Percentiles rank a stretch among this genome's conserved stretches.
Conservation (phyloP, 2,888 invertebrate genomes). For the Protodeltote pygarga region DNA sequence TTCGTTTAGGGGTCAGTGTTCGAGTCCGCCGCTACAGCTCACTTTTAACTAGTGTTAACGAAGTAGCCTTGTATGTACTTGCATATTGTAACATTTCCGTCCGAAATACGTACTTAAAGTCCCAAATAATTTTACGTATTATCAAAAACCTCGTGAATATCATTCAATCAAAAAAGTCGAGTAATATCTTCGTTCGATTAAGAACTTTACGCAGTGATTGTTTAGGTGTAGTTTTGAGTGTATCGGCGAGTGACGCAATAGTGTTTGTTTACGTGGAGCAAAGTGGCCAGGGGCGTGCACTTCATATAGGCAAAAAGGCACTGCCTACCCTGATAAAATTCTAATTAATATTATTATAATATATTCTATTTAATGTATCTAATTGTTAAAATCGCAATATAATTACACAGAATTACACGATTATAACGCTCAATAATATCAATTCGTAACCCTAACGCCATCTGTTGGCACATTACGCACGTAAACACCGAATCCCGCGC, state of each 20-base stretch:
- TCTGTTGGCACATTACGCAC: too few relatives aligned
- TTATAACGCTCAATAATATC: too few relatives aligned
- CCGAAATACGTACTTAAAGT: conserved; percentile 44
- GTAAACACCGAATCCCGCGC: too few relatives aligned
- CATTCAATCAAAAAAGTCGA: conserved; percentile 57
- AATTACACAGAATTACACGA: too few relatives aligned
- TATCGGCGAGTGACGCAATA: conserved; percentile 72
- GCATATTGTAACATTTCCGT: conserved; percentile 28
- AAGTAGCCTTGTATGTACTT: conserved; percentile 1
- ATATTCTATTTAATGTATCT: too few relatives aligned
- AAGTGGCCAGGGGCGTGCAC: conserved; percentile 69
- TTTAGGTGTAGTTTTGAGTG: conserved; percentile 63
- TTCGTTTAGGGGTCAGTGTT: conserved; percentile 40
- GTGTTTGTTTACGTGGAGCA: conserved; percentile 78
- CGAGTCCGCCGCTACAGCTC: conserved; percentile 13
- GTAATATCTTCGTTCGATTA: conserved; percentile 30
- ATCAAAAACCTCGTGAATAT: conserved; percentile 68
- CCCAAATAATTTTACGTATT: conserved; percentile 59
- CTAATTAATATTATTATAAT: too few relatives aligned
- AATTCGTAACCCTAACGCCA: too few relatives aligned
- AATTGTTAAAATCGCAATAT: too few relatives aligned
- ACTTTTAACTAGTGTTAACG: conserved; percentile 15
- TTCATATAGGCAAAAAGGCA: too few relatives aligned
- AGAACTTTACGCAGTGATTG: conserved; percentile 44
- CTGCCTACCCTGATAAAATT: too few relatives aligned